phyloP scores from a whole-genome alignment of 2,113 vertebrate species.

The Salvator merianae region DNA sequence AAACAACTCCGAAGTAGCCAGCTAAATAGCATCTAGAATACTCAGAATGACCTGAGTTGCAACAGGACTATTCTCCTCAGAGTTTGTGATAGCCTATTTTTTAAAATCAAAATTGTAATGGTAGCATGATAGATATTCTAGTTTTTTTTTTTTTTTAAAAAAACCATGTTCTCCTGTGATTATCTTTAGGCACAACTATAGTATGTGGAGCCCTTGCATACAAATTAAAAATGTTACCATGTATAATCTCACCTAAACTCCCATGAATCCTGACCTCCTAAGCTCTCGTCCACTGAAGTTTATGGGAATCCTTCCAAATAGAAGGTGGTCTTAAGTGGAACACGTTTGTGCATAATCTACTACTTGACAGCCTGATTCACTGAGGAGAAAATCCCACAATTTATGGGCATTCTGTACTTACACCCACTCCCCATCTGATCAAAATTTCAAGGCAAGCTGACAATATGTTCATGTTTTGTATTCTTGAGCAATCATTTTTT shows the following conservation, averaged over 20 bases:
- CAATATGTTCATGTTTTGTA: constrained; percentile 23
- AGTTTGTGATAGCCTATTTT: no score
- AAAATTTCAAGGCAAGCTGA: constrained; percentile 54
- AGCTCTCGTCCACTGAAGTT: not conserved
- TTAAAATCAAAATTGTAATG: no score
- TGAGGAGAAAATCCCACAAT: constrained; percentile 49
- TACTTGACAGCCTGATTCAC: constrained; percentile 30
- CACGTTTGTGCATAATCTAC: not conserved
- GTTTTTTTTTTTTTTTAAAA: not conserved
- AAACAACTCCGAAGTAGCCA: no score
- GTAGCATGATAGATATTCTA: no score
- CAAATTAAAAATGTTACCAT: not conserved
- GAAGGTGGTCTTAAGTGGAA: not conserved
- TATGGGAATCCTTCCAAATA: not conserved
- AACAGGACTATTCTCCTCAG: no score
- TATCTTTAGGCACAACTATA: no score
- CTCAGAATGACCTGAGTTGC: no score
- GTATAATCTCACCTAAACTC: not conserved
- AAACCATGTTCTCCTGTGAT: not conserved
- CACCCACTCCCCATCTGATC: constrained; percentile 51
- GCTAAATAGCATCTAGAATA: no score
- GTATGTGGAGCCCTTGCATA: no score
- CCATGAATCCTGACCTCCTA: not conserved
- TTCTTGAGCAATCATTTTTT: constrained; percentile 22
- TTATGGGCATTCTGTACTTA: constrained; percentile 23